Evolutionary conservation across 2,797 vertebrate species (phyloP).

Genomic region (Harpagifer antarcticus): DNA sequence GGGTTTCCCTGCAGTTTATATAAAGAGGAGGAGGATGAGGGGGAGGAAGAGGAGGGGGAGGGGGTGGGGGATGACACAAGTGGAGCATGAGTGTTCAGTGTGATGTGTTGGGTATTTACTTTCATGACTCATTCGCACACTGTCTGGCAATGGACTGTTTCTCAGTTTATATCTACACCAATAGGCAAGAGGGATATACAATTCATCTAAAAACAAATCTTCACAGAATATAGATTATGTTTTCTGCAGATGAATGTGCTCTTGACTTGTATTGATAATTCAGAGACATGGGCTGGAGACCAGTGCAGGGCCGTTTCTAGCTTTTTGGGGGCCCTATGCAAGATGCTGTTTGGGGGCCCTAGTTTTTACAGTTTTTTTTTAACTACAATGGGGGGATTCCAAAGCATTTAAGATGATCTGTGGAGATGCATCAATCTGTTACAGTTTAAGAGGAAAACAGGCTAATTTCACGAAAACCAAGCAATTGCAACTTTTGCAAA

Average conservation of each 20-base stretch:
- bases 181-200: neutral
- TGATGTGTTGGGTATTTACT: conserved; percentile 18
- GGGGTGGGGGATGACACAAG: conserved; percentile 21
- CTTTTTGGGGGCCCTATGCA: no score
- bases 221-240: neutral
- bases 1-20: conserved; percentile 88
- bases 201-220: neutral
- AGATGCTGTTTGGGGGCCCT: no score
- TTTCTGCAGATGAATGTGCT: neutral
- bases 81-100: conserved; percentile 29
- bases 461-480: no score
- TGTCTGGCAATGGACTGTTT: neutral
- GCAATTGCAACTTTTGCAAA: no score
- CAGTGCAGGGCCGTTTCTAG: neutral
- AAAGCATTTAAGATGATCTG: no score
- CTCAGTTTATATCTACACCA: neutral
- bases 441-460: no score
- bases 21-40: conserved; percentile 66
- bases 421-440: no score
- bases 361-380: no score
- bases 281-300: neutral
- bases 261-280: neutral
- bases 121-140: conserved; percentile 11
- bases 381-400: no score
- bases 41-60: conserved; percentile 58